Evolutionary conservation across 2,888 invertebrate species (phyloP).

Genomic region (Philaethria dido): DNA sequence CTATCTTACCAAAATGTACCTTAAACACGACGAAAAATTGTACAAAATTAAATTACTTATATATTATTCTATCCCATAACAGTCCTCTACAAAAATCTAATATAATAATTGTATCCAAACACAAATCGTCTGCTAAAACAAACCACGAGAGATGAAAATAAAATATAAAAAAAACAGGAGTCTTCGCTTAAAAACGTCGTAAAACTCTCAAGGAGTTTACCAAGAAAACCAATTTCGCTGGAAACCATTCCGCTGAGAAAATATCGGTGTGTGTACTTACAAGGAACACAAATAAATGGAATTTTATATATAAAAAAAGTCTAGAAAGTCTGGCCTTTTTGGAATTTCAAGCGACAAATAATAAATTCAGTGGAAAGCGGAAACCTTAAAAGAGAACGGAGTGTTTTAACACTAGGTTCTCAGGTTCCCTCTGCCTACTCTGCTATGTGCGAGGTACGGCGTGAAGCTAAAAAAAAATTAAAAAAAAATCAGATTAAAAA

Average conservation of each 20-base stretch:
- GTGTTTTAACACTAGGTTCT: no score
- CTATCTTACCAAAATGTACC: no score
- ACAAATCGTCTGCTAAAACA: conserved; percentile 33
- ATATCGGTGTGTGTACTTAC: conserved; percentile 44
- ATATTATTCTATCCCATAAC: neutral
- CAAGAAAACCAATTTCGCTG: conserved; percentile 47
- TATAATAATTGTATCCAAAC: conserved; percentile 16
- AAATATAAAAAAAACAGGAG: conserved; percentile 41
- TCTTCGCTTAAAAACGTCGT: conserved; percentile 47
- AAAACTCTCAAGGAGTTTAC: conserved; percentile 47
- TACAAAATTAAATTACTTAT: neutral
- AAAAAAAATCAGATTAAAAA: no score
- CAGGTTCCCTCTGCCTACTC: no score
- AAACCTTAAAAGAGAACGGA: no score
- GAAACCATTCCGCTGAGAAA: conserved; percentile 45
- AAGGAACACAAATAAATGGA: conserved; percentile 38
- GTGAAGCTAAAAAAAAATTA: no score
- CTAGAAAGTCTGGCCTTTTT: conserved; percentile 17
- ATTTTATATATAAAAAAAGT: conserved; percentile 35
- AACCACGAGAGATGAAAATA: conserved; percentile 39
- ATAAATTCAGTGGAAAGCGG: no score
- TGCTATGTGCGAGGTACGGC: no score
- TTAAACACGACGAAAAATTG: no score
- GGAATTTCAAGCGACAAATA: neutral
- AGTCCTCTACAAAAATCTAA: neutral